phyloP scores from a whole-genome alignment of 2,888 invertebrate species.

The Drosophila ustulata region DNA sequence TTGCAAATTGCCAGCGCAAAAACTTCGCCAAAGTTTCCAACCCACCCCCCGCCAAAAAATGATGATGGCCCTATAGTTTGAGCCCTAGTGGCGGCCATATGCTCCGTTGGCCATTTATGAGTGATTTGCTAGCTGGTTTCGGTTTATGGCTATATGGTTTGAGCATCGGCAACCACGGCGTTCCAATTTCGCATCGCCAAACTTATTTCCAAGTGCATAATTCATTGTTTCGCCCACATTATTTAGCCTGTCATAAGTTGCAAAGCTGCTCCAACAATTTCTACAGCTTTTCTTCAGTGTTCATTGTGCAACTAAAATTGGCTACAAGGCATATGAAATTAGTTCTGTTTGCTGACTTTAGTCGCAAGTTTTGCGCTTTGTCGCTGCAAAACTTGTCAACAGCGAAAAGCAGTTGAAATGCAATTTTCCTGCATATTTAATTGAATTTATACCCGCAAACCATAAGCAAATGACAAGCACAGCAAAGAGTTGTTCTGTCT shows the following conservation, averaged over 20 bases:
- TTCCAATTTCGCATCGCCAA: conserved; percentile 71
- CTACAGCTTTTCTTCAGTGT: conserved; percentile 9
- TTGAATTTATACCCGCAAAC: conserved; percentile 61
- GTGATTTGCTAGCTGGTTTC: conserved; percentile 69
- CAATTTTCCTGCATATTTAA: conserved; percentile 59
- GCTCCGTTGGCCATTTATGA: conserved; percentile 72
- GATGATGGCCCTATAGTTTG: conserved; percentile 25
- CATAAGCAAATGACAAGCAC: not conserved
- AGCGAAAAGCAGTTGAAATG: conserved; percentile 47
- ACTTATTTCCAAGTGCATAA: conserved; percentile 80
- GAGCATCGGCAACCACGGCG: conserved; percentile 43
- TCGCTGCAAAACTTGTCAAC: conserved; percentile 59
- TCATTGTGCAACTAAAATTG: conserved; percentile 42
- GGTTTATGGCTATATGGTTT: conserved; percentile 43
- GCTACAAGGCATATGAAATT: conserved; percentile 78
- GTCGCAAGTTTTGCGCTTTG: conserved; percentile 54
- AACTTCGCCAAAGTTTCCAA: conserved; percentile 42
- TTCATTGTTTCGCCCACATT: conserved; percentile 81
- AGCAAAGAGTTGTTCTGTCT: not conserved
- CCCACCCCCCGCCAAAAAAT: conserved; percentile 4
- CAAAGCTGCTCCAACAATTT: conserved; percentile 31
- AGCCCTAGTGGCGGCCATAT: conserved; percentile 54
- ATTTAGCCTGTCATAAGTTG: conserved; percentile 77
- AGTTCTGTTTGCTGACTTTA: conserved; percentile 60
- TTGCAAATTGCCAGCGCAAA: conserved; percentile 72